Conservation (phyloP, 2,113 vertebrate genomes). For the Alethe castanea region DNA sequence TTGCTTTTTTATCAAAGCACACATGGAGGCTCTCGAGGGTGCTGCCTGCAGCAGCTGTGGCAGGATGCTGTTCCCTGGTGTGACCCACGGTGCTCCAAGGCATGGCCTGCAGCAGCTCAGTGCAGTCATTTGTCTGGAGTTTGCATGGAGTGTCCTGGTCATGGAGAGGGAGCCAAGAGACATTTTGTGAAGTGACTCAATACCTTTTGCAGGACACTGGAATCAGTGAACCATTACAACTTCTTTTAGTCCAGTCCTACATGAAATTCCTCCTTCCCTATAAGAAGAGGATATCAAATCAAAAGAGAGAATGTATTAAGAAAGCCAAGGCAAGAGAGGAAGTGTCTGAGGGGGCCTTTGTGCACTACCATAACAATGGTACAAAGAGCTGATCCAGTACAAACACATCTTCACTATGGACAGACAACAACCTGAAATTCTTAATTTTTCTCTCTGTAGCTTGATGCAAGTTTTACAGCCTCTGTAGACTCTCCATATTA, state of each 20-base stretch:
- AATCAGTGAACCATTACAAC: neutral
- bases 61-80: neutral
- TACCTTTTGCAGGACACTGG: neutral
- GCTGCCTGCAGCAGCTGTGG: neutral
- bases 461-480: neutral
- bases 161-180: neutral
- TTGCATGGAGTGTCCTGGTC: neutral
- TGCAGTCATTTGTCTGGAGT: neutral
- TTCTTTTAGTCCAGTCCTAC: neutral
- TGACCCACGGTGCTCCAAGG: rapidly evolving
- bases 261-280: neutral
- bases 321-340: neutral
- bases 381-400: neutral
- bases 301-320: neutral
- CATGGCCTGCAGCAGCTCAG: neutral
- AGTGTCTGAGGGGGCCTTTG: neutral
- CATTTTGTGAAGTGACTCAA: neutral
- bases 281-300: neutral
- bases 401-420: neutral
- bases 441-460: neutral
- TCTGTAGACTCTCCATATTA: neutral
- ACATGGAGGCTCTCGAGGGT: neutral
- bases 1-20: neutral
- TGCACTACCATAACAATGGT: neutral
- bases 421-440: neutral